These are phyloP conservation scores for Ceriagrion tenellum DNA, from an alignment of 2,888 invertebrate genomes.

Conservation along the genomic window DNA sequence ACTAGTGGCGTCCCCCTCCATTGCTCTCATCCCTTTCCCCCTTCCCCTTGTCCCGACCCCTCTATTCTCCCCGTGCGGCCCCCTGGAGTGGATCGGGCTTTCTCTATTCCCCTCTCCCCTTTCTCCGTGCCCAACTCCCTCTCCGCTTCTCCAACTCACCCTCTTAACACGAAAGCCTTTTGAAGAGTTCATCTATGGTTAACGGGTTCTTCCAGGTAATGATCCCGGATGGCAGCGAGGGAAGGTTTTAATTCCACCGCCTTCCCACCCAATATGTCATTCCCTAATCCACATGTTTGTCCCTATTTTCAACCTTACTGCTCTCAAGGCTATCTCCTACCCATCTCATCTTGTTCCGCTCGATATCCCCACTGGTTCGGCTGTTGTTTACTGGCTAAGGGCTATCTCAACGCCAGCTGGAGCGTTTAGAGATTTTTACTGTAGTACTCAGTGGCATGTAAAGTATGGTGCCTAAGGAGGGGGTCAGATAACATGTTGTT, in stretches of 20 bases:
- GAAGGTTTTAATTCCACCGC: not conserved
- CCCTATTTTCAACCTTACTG: no score
- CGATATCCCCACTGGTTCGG: no score
- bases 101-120: not conserved
- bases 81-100: not conserved
- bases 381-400: no score
- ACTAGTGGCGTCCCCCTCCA: not conserved
- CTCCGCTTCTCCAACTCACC: not conserved
- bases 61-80: not conserved
- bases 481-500: no score
- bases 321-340: no score
- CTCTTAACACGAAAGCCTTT: not conserved
- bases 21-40: not conserved
- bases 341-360: no score
- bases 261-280: not conserved
- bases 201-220: constrained; percentile 48
- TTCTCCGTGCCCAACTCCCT: not conserved
- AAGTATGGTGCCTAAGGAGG: no score
- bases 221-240: not conserved
- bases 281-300: no score
- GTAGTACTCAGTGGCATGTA: no score
- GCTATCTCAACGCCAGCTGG: no score
- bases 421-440: no score
- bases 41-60: not conserved
- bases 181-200: constrained; percentile 16